A percentile compares a stretch with the other conserved stretches of the same genome.
These are phyloP conservation scores for Nymphalis io DNA, from an alignment of 1,140 invertebrate genomes.

Conservation along the genomic window DNA sequence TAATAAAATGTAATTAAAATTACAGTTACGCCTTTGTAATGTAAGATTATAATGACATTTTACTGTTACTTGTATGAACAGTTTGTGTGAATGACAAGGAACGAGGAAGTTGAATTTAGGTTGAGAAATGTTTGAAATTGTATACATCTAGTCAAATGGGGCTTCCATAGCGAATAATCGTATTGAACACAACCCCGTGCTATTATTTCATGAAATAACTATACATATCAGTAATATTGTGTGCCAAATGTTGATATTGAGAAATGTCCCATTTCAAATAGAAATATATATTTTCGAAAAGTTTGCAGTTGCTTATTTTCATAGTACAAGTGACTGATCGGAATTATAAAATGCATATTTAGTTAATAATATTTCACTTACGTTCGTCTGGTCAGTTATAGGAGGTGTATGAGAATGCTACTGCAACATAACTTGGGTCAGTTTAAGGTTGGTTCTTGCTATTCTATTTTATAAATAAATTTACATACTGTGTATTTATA, in stretches of 20 bases:
- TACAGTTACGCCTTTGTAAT: conserved; percentile 20
- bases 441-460: conserved; percentile 6
- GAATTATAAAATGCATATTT: conserved; percentile 9
- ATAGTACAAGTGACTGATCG: not conserved
- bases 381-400: not conserved
- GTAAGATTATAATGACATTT: conserved; percentile 22
- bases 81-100: not conserved
- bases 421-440: not conserved
- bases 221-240: conserved; percentile 51
- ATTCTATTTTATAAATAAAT: conserved; percentile 17
- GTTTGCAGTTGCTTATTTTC: conserved; percentile 19
- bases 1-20: not conserved
- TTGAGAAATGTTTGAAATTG: conserved; percentile 31
- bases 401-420: not conserved
- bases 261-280: conserved; percentile 54
- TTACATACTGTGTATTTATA: conserved; percentile 12
- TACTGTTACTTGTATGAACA: not conserved
- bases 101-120: not conserved
- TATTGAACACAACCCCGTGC: conserved; percentile 1
- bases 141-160: conserved; percentile 34
- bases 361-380: conserved; percentile 4
- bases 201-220: conserved; percentile 11
- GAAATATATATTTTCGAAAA: conserved; percentile 20
- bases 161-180: conserved; percentile 43
- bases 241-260: conserved; percentile 54